These are phyloP conservation scores for Mythimna loreyi DNA, from an alignment of 2,888 invertebrate species.

Conservation along the genomic window DNA sequence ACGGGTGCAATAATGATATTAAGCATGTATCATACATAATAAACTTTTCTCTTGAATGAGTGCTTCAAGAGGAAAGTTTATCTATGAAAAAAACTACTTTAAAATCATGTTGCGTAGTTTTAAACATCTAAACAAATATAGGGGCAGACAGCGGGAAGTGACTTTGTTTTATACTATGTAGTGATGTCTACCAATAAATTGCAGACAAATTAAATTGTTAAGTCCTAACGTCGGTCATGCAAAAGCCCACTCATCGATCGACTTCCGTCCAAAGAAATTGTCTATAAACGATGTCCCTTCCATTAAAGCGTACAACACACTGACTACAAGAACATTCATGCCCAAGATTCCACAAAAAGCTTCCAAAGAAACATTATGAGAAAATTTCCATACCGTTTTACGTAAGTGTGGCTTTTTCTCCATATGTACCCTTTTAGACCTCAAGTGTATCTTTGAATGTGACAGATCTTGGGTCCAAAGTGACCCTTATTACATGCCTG, in stretches of 20 bases:
- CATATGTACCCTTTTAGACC: conserved; percentile 69
- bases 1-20: too few species aligned
- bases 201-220: not conserved
- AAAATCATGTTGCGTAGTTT: too few species aligned
- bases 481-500: conserved; percentile 57
- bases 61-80: too few species aligned
- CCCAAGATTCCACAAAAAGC: conserved; percentile 67
- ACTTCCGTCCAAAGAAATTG: conserved; percentile 35
- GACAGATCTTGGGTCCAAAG: conserved; percentile 66
- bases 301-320: conserved; percentile 39
- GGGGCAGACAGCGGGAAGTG: too few species aligned
- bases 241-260: conserved; percentile 4
- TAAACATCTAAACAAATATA: too few species aligned
- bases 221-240: not conserved
- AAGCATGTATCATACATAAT: too few species aligned
- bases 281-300: conserved; percentile 34
- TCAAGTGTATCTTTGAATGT: conserved; percentile 74
- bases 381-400: conserved; percentile 77
- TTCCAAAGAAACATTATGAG: conserved; percentile 69
- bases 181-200: not conserved
- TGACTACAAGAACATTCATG: conserved; percentile 45
- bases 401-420: conserved; percentile 72
- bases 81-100: too few species aligned
- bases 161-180: too few species aligned
- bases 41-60: too few species aligned